These are phyloP conservation scores for Biston betularia DNA, from an alignment of 2,888 invertebrate genomes.

Conservation along the genomic window DNA sequence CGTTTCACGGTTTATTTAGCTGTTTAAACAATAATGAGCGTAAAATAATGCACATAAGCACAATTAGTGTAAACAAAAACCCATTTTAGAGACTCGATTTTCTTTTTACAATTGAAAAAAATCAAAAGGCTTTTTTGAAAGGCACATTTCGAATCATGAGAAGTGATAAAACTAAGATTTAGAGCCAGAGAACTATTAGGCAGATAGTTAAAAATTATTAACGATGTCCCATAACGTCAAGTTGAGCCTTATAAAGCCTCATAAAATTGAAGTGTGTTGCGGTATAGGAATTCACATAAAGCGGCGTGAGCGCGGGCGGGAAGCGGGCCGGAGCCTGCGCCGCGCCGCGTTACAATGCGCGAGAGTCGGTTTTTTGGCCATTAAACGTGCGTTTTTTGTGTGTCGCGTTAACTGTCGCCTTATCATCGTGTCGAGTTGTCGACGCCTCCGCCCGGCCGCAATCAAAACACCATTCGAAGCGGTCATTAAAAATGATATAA, in stretches of 20 bases:
- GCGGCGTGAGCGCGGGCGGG: slow-evolving; percentile 50
- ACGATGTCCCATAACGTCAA: slow-evolving; percentile 68
- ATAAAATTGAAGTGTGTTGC: slow-evolving; percentile 78
- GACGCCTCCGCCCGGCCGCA: slow-evolving; percentile 84
- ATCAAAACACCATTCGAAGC: slow-evolving; percentile 84
- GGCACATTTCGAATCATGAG: slow-evolving; percentile 40
- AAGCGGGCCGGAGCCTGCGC: slow-evolving; percentile 15
- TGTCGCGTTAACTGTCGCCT: slow-evolving; percentile 77
- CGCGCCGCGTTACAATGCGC: slow-evolving; percentile 52
- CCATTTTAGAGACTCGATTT: slow-evolving; percentile 33
- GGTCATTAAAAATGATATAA: slow-evolving; percentile 85
- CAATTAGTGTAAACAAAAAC: slow-evolving; percentile 61
- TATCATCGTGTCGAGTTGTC: slow-evolving; percentile 85
- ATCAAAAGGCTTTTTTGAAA: slow-evolving; percentile 33
- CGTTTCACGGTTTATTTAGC: slow-evolving; percentile 82
- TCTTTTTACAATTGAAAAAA: slow-evolving; percentile 37
- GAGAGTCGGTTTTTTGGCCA: slow-evolving; percentile 73
- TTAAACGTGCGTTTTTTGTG: slow-evolving; percentile 81
- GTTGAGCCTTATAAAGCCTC: slow-evolving; percentile 70
- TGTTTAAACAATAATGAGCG: slow-evolving; percentile 76
- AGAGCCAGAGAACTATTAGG: slow-evolving; percentile 63
- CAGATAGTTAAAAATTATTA: slow-evolving; percentile 72
- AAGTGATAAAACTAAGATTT: slow-evolving; percentile 52
- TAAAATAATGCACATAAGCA: slow-evolving; percentile 71
- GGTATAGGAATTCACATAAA: slow-evolving; percentile 79